Evolutionary conservation across 2,797 vertebrate species (phyloP), one percentile per base, ranked within the genome.

Genomic region (Hozukius guyotensis): DNA sequence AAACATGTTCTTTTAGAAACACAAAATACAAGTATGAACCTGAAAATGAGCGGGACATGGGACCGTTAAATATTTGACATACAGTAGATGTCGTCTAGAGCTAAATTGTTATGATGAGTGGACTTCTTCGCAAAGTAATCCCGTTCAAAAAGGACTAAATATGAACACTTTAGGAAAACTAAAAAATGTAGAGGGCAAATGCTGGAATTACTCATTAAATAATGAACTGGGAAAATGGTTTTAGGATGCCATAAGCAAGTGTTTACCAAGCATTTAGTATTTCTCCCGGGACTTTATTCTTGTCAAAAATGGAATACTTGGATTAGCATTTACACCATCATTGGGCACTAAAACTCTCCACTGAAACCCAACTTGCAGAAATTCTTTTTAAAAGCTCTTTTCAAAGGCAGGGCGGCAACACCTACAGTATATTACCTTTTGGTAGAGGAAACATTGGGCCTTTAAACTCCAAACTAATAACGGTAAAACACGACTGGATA

Each of bases 381-480:
- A 71, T 63, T 63, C 7, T 62, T 78, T 78, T 68, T 72, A 75
- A 64, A 65, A 53, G 36, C 74, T 71, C 34, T 22, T 80, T 85
- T 86, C 20, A 78, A 78, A 77, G 61, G 22, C 42, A 71, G 36
- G 20, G 25, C 16, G 11, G 59, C 59, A 64, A 64, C 65, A 78
- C 68, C 72, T 6, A 46, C 42, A 46, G 42, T 18, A 29, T 36
- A 62, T 24, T 34, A 24, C 20, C 38, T 64, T 64, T 76, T 49
- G 65, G 78, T 0, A 82, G 52, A 81, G 49, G 78, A 86, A 82
- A 81, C 76, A 86, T 81, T 65, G 59, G 53, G 60, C 75, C 63
- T 84, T 89, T 74, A 84, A 88, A 84, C 25, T 61, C 46, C 55
- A 62, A 80, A 65, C 68, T 81, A 71, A 82, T 87, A 80, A 80